These are phyloP conservation scores for Melanostigma gelatinosum DNA, from an alignment of 2,113 vertebrate genomes.

Conservation along the genomic window DNA sequence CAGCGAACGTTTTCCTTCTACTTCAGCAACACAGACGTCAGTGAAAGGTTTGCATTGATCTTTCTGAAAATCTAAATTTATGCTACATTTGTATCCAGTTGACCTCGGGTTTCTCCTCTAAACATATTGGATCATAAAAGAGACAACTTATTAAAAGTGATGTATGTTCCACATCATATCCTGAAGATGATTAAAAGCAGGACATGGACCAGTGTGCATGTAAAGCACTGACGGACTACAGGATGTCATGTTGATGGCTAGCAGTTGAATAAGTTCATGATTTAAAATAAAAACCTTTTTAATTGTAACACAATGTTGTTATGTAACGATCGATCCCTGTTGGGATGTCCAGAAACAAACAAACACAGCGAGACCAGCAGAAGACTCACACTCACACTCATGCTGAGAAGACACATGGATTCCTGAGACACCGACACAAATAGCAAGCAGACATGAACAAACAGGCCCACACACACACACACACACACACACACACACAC, in stretches of 20 bases:
- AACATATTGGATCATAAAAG: not conserved
- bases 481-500: not conserved
- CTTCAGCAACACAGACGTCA: too few species aligned
- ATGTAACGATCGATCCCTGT: not conserved
- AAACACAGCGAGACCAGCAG: not conserved
- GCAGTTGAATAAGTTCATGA: not conserved
- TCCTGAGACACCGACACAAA: not conserved
- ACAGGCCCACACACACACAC: not conserved
- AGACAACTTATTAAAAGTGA: too few species aligned
- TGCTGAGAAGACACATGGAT: not conserved
- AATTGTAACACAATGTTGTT: not conserved
- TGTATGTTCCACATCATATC: too few species aligned
- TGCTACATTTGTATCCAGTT: too few species aligned
- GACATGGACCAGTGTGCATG: too few species aligned
- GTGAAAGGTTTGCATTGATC: too few species aligned
- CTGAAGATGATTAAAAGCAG: too few species aligned
- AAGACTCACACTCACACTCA: not conserved
- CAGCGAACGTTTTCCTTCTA: too few species aligned
- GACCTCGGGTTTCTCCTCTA: too few species aligned
- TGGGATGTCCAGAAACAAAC: not conserved
- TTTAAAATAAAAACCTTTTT: not conserved
- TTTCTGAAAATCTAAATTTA: too few species aligned
- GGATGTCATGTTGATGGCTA: not conserved
- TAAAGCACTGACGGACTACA: not conserved
- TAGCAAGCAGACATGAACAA: not conserved